Base-by-base conservation (phyloP, 1,140 invertebrate species). In the Tribolium madens region DNA sequence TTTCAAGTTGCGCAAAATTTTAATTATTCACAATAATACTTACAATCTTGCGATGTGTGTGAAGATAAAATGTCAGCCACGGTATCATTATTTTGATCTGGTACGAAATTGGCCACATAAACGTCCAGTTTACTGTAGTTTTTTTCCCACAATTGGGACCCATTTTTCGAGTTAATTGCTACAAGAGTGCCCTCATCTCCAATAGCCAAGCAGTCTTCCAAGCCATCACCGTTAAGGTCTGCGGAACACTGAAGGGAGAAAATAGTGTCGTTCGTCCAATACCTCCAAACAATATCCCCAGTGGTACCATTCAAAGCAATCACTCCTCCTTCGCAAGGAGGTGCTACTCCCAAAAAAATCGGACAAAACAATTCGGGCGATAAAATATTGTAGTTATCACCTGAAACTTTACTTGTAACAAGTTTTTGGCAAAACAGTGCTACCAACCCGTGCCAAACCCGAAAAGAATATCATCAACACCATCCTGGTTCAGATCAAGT, bases 401-500 rank as follows among this genome's bases (percentile, higher is more conserved):
- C 83, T 83, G 15, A 7, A 77, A 80, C 12, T 33, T 21, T 4
- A 74, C 2, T 10, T 2, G 3, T 50, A 53, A 26, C 12, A 52
- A 64, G 13, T 64, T 17, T 64, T 13, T 5, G 26, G 50, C 3
- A 47, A 48, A 71, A 42, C 21, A 13, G 33, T 57, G 7, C 60
- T 60, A 60, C 68, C 21, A 77, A 94, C 93, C 93, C 86, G 94
- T 94, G 50, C 92, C 93, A 85, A 93, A 96, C 77, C 94, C 94
- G 52, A 96, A 87, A 64, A 96, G 89, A 36, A 96, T 88, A 86
- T 96, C 95, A 31, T 91, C 87, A 14, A 93, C 82, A 21, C 88
- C 90, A 87, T 96, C 94, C 5, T 86, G 83, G 86, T 96, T 94
- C 0, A 95, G 88, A 86, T 96, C 93, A 17, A 91, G 86, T 52